Evolutionary conservation across 2,888 invertebrate genomes (phyloP).

Genomic region (Hydraecia micacea): DNA sequence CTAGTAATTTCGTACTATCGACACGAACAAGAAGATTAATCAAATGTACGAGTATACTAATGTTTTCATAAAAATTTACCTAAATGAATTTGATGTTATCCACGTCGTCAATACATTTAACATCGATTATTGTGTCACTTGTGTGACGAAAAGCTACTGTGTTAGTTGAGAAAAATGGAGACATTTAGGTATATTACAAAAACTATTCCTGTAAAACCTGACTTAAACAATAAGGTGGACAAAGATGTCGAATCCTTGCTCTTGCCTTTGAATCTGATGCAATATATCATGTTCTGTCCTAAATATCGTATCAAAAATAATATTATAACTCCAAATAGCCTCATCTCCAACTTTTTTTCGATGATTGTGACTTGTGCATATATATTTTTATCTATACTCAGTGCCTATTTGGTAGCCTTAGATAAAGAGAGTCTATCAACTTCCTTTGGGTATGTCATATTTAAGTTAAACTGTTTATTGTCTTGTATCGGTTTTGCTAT

Average conservation of each 20-base stretch:
- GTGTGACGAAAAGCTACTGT: neutral
- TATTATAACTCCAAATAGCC: slow-evolving; percentile 7
- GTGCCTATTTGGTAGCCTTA: neutral
- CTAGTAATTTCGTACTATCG: too few species aligned
- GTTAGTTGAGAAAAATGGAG: neutral
- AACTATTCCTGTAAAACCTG: neutral
- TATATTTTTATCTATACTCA: neutral
- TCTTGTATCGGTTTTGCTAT: slow-evolving; percentile 3
- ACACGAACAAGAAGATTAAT: too few species aligned
- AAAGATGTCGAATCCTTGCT: slow-evolving; percentile 41
- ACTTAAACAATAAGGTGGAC: slow-evolving; percentile 10
- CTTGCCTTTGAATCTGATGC: slow-evolving; percentile 37
- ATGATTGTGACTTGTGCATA: slow-evolving; percentile 5
- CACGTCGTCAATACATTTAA: neutral
- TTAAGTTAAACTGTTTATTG: neutral
- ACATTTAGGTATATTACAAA: neutral
- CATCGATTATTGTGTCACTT: neutral
- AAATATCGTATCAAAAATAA: slow-evolving; percentile 20
- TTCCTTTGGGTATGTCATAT: neutral
- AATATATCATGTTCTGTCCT: slow-evolving; percentile 20
- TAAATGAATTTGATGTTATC: neutral
- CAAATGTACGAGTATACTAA: too few species aligned
- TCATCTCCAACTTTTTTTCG: neutral
- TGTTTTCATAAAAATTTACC: too few species aligned
- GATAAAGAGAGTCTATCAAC: neutral